These are phyloP conservation scores for Ceuthmochares aereus DNA, from an alignment of 2,113 vertebrate species.

Conservation along the genomic window DNA sequence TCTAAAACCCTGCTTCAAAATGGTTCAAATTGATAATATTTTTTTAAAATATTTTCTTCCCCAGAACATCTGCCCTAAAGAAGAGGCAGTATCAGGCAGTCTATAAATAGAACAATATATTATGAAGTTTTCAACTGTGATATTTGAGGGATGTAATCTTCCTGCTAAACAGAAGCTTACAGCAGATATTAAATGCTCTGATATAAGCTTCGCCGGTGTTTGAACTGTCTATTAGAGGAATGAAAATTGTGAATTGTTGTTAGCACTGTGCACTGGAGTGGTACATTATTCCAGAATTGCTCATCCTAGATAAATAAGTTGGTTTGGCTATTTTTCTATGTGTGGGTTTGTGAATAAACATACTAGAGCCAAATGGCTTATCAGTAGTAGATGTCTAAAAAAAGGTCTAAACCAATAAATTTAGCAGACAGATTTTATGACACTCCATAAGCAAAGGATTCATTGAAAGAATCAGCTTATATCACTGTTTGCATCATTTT, in stretches of 20 bases:
- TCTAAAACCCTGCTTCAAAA: background rate
- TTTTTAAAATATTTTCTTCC: background rate
- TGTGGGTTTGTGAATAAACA: background rate
- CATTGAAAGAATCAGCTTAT: background rate
- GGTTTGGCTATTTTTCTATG: background rate
- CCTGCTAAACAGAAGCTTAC: conserved; percentile 71
- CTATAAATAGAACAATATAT: conserved; percentile 68
- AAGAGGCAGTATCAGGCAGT: conserved; percentile 40
- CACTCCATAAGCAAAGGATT: background rate
- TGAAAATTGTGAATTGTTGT: background rate
- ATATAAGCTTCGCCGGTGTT: conserved; percentile 9
- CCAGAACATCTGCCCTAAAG: conserved; percentile 11
- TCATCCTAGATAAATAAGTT: background rate
- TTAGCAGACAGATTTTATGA: background rate
- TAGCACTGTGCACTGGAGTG: background rate
- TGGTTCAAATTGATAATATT: background rate
- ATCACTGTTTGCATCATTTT: background rate
- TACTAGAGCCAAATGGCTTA: rapidly evolving
- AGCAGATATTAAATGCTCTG: conserved; percentile 61
- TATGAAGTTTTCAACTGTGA: conserved; percentile 76
- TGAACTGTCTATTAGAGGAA: conserved; percentile 30
- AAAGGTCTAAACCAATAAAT: background rate
- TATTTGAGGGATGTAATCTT: conserved; percentile 73
- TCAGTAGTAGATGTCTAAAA: background rate
- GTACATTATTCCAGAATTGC: background rate